These are phyloP conservation scores for Sinodicranocentrus sp. DNA, from an alignment of 2,888 invertebrate species.

Conservation along the genomic window DNA sequence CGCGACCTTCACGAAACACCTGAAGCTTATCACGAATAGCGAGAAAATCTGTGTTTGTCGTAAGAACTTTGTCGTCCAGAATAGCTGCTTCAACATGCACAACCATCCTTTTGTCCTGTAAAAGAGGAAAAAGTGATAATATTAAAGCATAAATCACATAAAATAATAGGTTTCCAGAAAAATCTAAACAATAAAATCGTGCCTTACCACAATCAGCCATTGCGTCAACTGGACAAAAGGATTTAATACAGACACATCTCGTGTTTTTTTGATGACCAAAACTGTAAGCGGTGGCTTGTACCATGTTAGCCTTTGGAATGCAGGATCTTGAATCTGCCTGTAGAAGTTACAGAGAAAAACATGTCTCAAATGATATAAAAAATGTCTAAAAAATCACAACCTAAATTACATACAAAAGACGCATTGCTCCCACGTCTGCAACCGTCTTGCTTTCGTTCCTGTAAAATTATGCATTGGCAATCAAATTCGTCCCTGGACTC, in stretches of 20 bases:
- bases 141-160: background rate
- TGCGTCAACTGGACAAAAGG: slow-evolving; percentile 95
- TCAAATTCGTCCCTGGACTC: no score
- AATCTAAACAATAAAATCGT: background rate
- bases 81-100: slow-evolving; percentile 96
- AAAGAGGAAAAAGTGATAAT: slow-evolving; percentile 69
- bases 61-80: slow-evolving; percentile 89
- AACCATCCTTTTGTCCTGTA: slow-evolving; percentile 95
- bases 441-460: slow-evolving; percentile 39
- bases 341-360: slow-evolving; percentile 76
- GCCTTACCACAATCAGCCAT: slow-evolving; percentile 91
- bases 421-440: background rate
- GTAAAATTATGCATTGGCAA: no score
- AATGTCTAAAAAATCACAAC: no score
- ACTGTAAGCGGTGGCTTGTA: slow-evolving; percentile 98
- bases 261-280: slow-evolving; percentile 96
- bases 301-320: slow-evolving; percentile 97
- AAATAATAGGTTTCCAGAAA: background rate
- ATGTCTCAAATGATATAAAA: background rate
- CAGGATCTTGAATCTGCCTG: slow-evolving; percentile 98
- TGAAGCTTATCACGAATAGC: slow-evolving; percentile 90
- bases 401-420: background rate
- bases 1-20: slow-evolving; percentile 91
- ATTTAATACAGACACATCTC: slow-evolving; percentile 91
- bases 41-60: slow-evolving; percentile 86